Conservation (phyloP, 2,113 vertebrate genomes). For the Mellivora capensis region DNA sequence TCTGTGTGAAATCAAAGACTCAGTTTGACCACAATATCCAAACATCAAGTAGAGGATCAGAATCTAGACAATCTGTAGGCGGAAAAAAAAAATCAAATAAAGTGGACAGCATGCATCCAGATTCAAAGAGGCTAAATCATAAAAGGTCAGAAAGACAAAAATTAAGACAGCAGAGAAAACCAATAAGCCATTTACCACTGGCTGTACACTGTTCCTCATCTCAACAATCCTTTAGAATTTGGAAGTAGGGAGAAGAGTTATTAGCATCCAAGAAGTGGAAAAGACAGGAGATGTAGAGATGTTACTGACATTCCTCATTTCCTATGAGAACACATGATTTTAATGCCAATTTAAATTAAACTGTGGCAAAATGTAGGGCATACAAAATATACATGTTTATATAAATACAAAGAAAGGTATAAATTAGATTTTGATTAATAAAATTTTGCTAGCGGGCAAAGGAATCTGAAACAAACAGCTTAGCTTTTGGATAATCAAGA, state of each 20-base stretch:
- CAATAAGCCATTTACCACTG: not conserved
- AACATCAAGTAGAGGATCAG: not conserved
- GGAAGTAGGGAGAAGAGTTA: not conserved
- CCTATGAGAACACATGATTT: not conserved
- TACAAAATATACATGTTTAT: not conserved
- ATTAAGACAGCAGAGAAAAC: not conserved
- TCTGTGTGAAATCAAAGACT: not conserved
- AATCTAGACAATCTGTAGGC: not conserved
- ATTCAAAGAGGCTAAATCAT: not conserved
- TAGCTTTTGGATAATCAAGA: not conserved
- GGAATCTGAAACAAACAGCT: not conserved
- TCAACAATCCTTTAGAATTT: not conserved
- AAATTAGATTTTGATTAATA: not conserved
- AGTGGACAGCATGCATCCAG: not conserved
- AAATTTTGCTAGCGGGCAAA: not conserved
- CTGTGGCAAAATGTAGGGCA: not conserved
- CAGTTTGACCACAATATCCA: not conserved
- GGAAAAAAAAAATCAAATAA: not conserved
- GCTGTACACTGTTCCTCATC: not conserved
- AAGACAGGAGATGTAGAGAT: not conserved
- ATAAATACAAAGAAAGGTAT: not conserved
- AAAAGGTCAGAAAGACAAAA: not conserved
- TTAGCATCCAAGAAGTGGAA: not conserved
- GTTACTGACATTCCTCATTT: not conserved
- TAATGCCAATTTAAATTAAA: slow-evolving; percentile 19